These are phyloP conservation scores for Agonopterix heracliana DNA, from an alignment of 2,888 invertebrate genomes.

Conservation along the genomic window DNA sequence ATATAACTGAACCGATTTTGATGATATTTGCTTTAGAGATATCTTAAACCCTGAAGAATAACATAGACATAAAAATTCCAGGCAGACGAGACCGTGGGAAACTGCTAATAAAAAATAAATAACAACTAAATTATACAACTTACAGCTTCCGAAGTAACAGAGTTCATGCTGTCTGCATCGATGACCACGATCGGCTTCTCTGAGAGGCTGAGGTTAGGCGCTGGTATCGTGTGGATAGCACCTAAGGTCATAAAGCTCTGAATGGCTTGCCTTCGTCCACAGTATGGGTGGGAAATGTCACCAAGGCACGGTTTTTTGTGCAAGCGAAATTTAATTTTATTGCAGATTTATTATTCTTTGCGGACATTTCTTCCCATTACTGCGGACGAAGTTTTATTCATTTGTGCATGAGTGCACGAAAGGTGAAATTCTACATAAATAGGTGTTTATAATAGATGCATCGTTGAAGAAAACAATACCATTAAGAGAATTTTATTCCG, in stretches of 20 bases:
- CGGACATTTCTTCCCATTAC: constrained; percentile 13
- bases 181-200: constrained; percentile 77
- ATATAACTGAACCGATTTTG: too few relatives aligned
- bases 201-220: constrained; percentile 84
- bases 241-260: constrained; percentile 68
- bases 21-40: too few relatives aligned
- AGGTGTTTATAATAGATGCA: background rate
- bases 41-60: too few relatives aligned
- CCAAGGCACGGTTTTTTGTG: constrained; percentile 3
- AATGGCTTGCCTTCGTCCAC: constrained; percentile 44
- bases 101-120: too few relatives aligned
- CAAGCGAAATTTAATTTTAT: background rate
- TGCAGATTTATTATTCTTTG: background rate
- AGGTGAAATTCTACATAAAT: background rate
- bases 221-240: constrained; percentile 91
- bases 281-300: constrained; percentile 25
- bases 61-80: too few relatives aligned
- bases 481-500: too few relatives aligned
- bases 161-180: constrained; percentile 30
- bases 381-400: constrained; percentile 18
- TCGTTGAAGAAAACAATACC: too few relatives aligned
- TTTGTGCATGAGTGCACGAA: constrained; percentile 12
- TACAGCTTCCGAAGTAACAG: constrained; percentile 34
- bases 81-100: too few relatives aligned
- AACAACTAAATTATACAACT: constrained; percentile 11